A percentile compares a stretch with the other conserved stretches of the same genome.
These are phyloP conservation scores for Dryas iulia DNA, from an alignment of 1,140 invertebrate species.

Conservation along the genomic window DNA sequence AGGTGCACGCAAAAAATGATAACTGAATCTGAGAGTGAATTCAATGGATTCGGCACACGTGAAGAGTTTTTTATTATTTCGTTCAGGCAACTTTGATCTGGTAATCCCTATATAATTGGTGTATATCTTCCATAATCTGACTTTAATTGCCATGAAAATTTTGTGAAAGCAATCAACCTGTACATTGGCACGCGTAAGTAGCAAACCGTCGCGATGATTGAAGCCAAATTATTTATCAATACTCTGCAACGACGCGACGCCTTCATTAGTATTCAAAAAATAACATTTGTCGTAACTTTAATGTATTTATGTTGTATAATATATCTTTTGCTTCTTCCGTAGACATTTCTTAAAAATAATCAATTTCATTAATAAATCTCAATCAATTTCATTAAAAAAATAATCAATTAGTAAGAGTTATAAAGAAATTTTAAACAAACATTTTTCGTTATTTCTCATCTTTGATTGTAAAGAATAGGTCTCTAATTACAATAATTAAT, in stretches of 20 bases:
- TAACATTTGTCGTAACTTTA: neutral
- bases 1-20: neutral
- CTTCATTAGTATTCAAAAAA: neutral
- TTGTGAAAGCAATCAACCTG: slow-evolving; percentile 32
- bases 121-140: neutral
- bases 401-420: too few species aligned
- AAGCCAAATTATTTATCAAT: slow-evolving; percentile 65
- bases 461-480: neutral
- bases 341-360: too few species aligned
- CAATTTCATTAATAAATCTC: too few species aligned
- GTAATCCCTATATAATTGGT: neutral
- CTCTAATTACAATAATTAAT: neutral
- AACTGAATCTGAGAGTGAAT: neutral
- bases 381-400: too few species aligned
- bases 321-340: neutral
- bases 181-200: slow-evolving; percentile 54
- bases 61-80: neutral
- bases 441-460: too few species aligned
- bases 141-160: neutral
- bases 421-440: too few species aligned
- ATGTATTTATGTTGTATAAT: neutral
- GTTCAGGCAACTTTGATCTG: neutral
- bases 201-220: slow-evolving; percentile 47
- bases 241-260: slow-evolving; percentile 29
- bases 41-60: neutral